phyloP scores from a whole-genome alignment of 1,140 invertebrate genomes.

The Ceratitis capitata region DNA sequence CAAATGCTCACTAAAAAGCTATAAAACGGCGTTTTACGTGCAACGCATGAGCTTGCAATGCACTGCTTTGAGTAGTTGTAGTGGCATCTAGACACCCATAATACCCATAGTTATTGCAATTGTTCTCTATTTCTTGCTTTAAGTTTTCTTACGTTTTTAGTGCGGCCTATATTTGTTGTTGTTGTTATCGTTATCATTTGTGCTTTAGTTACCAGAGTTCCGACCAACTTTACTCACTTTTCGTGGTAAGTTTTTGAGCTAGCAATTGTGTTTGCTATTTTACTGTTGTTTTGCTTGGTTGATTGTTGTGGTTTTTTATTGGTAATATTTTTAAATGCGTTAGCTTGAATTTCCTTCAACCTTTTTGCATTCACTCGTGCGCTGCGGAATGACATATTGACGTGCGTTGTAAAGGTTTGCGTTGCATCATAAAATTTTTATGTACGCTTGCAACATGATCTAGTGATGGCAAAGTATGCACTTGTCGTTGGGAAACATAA shows the following conservation, averaged over 20 bases:
- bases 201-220: background rate
- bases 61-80: background rate
- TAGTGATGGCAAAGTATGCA: background rate
- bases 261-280: background rate
- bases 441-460: background rate
- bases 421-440: slow-evolving; percentile 18
- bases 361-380: background rate
- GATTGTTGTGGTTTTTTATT: background rate
- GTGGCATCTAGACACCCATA: background rate
- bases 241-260: background rate
- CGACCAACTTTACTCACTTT: background rate
- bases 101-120: background rate
- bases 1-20: slow-evolving; percentile 1
- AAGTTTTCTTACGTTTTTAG: too few species aligned
- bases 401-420: slow-evolving; percentile 6
- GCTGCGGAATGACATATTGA: slow-evolving; percentile 11
- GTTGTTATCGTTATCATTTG: background rate
- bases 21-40: slow-evolving; percentile 2
- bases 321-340: background rate
- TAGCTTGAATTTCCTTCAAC: background rate
- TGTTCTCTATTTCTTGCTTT: too few species aligned
- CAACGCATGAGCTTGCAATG: slow-evolving; percentile 8
- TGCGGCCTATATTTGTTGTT: background rate
- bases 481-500: background rate
- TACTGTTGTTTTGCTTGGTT: background rate